phyloP scores from a whole-genome alignment of 2,113 vertebrate species.

The Phocoena phocoena region DNA sequence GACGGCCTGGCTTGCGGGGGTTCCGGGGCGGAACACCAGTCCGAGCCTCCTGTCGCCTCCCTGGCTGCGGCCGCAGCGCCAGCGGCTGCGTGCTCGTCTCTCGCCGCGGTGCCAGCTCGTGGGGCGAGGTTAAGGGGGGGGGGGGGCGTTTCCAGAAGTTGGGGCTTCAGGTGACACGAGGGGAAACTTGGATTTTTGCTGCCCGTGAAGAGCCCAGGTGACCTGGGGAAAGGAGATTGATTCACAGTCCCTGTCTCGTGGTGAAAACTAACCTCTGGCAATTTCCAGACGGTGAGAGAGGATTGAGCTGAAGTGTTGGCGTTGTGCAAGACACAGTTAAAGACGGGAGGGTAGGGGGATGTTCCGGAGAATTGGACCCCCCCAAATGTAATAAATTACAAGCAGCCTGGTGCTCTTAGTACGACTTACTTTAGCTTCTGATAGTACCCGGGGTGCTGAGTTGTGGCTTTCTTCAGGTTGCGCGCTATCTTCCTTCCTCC shows the following conservation, averaged over 20 bases:
- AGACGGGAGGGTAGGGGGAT: not conserved
- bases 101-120: not conserved
- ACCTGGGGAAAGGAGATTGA: not conserved
- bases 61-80: not conserved
- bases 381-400: not conserved
- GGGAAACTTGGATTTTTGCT: slow-evolving; percentile 30
- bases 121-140: not conserved
- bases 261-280: not conserved
- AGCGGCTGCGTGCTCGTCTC: not conserved
- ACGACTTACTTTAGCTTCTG: not conserved
- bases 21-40: not conserved
- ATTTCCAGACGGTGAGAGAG: not conserved
- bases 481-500: not conserved
- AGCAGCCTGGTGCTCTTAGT: not conserved
- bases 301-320: not conserved
- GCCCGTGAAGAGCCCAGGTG: not conserved
- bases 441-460: not conserved
- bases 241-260: not conserved
- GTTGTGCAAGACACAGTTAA: not conserved
- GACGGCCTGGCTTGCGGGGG: not conserved
- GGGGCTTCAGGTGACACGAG: not conserved
- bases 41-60: not conserved
- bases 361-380: not conserved
- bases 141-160: slow-evolving; percentile 51
- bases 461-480: not conserved